phyloP scores from a whole-genome alignment of 1,140 invertebrate species.

The Atta texana region DNA sequence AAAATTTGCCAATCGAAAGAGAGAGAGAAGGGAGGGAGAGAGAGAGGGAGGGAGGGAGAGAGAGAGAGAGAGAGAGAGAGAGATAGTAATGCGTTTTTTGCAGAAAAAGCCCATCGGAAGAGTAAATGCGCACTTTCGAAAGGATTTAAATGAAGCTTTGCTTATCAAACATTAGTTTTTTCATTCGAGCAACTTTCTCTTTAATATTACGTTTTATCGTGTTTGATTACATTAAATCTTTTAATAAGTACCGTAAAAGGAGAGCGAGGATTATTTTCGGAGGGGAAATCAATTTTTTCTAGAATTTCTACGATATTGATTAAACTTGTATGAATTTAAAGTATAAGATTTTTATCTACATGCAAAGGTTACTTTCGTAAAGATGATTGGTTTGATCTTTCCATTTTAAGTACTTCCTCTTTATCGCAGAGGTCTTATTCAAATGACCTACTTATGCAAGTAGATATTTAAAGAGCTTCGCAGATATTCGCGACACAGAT shows the following conservation, averaged over 20 bases:
- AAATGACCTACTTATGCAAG: conserved; percentile 51
- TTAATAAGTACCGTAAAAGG: not conserved
- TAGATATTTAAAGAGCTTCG: conserved; percentile 26
- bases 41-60: too few relatives aligned
- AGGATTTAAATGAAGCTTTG: not conserved
- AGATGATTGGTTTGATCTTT: conserved; percentile 39
- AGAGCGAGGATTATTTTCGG: not conserved
- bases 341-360: conserved; percentile 49
- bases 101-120: not conserved
- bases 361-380: not conserved
- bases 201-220: conserved; percentile 27
- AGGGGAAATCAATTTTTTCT: not conserved
- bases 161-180: not conserved
- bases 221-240: conserved; percentile 27
- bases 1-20: not conserved
- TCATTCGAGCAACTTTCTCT: not conserved
- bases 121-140: not conserved
- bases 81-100: not conserved
- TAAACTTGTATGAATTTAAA: conserved; percentile 27
- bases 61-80: too few relatives aligned
- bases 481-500: conserved; percentile 23
- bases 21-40: too few relatives aligned
- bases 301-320: conserved; percentile 39
- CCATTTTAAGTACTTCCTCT: conserved; percentile 32
- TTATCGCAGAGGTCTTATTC: not conserved